phyloP scores from a whole-genome alignment of 2,888 invertebrate species.

The Tiliacea aurago region DNA sequence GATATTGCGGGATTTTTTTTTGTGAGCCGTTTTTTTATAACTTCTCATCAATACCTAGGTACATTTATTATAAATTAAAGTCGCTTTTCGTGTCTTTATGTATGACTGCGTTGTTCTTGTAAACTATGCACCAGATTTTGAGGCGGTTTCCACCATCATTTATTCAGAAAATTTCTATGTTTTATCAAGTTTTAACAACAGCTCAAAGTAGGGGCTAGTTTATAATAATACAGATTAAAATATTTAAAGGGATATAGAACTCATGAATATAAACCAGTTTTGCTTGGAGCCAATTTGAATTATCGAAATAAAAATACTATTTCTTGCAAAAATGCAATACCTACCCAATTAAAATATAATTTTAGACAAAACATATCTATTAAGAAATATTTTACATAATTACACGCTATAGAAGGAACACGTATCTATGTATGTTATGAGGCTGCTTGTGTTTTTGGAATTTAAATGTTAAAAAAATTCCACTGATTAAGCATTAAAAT shows the following conservation, averaged over 20 bases:
- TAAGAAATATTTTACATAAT: neutral
- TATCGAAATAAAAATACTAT: neutral
- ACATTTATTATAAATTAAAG: too few relatives aligned
- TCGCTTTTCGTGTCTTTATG: too few relatives aligned
- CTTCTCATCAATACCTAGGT: neutral
- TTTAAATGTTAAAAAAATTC: slow-evolving; percentile 9
- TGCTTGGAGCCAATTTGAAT: neutral
- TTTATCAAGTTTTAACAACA: too few relatives aligned
- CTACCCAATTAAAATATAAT: neutral
- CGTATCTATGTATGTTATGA: neutral
- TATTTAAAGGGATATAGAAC: neutral
- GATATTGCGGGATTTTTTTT: neutral
- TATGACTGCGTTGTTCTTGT: too few relatives aligned
- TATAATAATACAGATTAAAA: neutral
- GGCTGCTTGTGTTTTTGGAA: neutral
- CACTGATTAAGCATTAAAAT: neutral
- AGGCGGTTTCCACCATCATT: too few relatives aligned
- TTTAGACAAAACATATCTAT: neutral
- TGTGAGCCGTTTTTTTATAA: too few relatives aligned
- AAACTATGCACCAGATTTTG: too few relatives aligned
- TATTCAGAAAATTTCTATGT: too few relatives aligned
- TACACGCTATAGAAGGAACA: neutral
- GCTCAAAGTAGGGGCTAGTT: too few relatives aligned
- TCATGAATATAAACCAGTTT: neutral
- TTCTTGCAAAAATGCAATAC: neutral